Base-by-base conservation (phyloP, 2,797 vertebrate genomes). In the Paguma larvata region DNA sequence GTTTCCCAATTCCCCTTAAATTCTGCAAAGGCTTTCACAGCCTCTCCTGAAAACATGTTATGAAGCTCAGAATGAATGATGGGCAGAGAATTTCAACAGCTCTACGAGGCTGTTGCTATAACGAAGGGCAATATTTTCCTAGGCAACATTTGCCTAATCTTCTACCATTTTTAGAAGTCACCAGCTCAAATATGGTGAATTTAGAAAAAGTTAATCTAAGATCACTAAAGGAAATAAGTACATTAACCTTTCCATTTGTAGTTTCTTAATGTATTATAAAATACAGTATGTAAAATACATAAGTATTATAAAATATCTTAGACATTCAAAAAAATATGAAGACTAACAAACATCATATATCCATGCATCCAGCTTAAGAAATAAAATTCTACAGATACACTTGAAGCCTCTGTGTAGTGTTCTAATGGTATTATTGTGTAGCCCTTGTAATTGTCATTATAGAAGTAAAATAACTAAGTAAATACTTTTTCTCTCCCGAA, bases 11-110 rank as follows among this genome's bases (percentile, higher is more conserved):
- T 84, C 46, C 8, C 30, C 18, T 67, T 84, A 78, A 38, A 78
- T 62, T 72, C 86, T 38, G 27, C 15, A 82, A 96, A 63, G 67
- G 51, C n/a, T 89, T 72, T 53, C 41, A 70, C 1, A 77, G n/a
- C 18, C 53, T 92, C 56, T 80, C 38, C n/a, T 48, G n/a, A 85
- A 83, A 96, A 85, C 46, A 2, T 63, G 18, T 62, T 67, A 21
- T 67, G 51, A 95, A 91, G 78, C 12, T 85, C 73, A 78, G 27
- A 88, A 82, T 13, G 70, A 72, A 56, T 38, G 12, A 86, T 3
- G 90, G 6, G 41, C 59, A 70, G 68, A 85, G 79, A 95, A 95
- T 95, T 91, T 72, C 90, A 93, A 62, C 18, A 89, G 56, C 87
- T 73, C 77, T 88, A 21, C 41, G 18, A 97, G 18, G 78, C 51